Evolutionary conservation across 1,140 invertebrate species (phyloP), one percentile per base, ranked within the genome.

Genomic region (Pogonomyrmex barbatus): DNA sequence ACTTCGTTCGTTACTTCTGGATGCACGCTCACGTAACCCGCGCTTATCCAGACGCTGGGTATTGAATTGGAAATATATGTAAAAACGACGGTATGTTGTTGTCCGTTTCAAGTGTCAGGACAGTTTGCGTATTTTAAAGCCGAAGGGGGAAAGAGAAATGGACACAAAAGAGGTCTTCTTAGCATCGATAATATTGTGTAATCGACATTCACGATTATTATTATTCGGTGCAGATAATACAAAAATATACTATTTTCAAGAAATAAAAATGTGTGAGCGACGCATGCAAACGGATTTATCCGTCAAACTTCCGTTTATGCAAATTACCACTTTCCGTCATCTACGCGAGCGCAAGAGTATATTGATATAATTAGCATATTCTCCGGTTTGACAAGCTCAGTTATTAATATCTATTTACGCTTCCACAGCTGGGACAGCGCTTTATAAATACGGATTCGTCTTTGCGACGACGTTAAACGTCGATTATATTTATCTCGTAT

Each of bases 11-110:
- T 14, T n/a, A 24, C 30, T 42, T 45, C 45, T 42, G 14, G 54
- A 45, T 60, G 73, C 54, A 42, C n/a, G 54, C 39, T 76, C 73
- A 17, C 54, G 54, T 76, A 60, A 76, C n/a, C 30, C 60, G 12
- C 5, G 58, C 45, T 77, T 36, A 63, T 2, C 39, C 17, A 52
- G 50, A 36, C 42, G 42, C 9, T 14, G 36, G 24, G 6, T 36
- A 33, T 47, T 50, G 76, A 78, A 65, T 62, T 78, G 76, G 42
- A 67, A 77, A 78, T 50, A 2, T 24, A 65, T 36, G 76, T 50
- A 65, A 36, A 47, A 67, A 47, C 42, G 30, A 47, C 42, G 30
- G 12, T 12, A 78, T 78, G 60, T 47, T 10, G 30, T 63, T 62
- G 30, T 63, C 45, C 33, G 24, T 47, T 36, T 39, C 71, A 24